These are phyloP conservation scores for Stenoptilia bipunctidactyla DNA, from an alignment of 2,888 invertebrate genomes.

Conservation along the genomic window DNA sequence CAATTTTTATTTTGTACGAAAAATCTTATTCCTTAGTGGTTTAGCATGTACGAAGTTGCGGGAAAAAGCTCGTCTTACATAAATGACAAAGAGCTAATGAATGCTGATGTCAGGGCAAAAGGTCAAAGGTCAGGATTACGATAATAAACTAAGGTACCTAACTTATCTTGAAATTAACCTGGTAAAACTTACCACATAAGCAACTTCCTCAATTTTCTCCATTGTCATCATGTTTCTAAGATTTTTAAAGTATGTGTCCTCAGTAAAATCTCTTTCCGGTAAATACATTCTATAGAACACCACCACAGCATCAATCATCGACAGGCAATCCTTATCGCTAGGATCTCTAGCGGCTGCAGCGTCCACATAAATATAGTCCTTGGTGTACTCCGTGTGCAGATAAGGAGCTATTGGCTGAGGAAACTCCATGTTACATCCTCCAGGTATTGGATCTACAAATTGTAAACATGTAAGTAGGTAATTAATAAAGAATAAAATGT, in stretches of 20 bases:
- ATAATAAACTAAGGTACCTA: too few species aligned
- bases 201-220: constrained; percentile 60
- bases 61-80: too few species aligned
- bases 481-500: too few species aligned
- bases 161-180: too few species aligned
- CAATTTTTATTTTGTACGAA: too few species aligned
- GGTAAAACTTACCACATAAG: constrained; percentile 62
- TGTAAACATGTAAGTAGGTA: too few species aligned
- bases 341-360: constrained; percentile 58
- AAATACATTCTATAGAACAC: constrained; percentile 75
- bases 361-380: constrained; percentile 60
- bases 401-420: constrained; percentile 73
- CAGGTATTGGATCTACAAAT: constrained; percentile 79
- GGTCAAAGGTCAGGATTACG: too few species aligned
- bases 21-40: too few species aligned
- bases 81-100: too few species aligned
- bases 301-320: constrained; percentile 27
- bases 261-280: constrained; percentile 64
- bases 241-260: constrained; percentile 71
- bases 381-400: constrained; percentile 43
- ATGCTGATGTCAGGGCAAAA: too few species aligned
- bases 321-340: constrained; percentile 22
- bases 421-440: constrained; percentile 83
- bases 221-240: constrained; percentile 74
- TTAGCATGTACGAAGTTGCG: too few species aligned